Evolutionary conservation across 2,113 vertebrate genomes (phyloP), one percentile per base, ranked within the genome.

Genomic region (Microtus richardsoni): DNA sequence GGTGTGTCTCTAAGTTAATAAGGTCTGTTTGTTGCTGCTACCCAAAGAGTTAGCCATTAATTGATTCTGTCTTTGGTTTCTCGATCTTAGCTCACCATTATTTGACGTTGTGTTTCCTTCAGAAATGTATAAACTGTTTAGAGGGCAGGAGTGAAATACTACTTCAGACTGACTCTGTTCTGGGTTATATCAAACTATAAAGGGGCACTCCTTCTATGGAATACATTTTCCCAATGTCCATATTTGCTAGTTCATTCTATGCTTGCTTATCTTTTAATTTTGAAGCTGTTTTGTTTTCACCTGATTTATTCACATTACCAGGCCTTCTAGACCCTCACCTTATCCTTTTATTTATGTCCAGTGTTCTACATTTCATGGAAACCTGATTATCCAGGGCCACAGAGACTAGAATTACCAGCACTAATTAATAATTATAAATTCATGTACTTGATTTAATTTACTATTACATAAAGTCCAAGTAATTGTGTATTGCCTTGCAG

Each of bases 231-330:
- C 22, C 11, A 0, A 1, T 78, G 1, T 95, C 83, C 75, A 74
- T 16, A 95, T 62, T 58, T n/a, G n/a, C 58, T 93, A 88, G 91
- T 64, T 96, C 85, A 52, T 97, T 94, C 92, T 96, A 80, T 92
- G 68, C 95, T 95, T 92, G 64, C 95, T 89, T 89, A 91, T 96
- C 88, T 95, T 94, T 91, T 77, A 93, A 73, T 88, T 88, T 91
- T 91, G 77, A 96, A 85, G 85, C 66, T 94, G 14, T 83, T 91
- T 94, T 94, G 64, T 89, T 88, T 96, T 92, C 82, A 87, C 24
- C 77, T 88, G 41, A 66, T 92, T 92, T 92, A 71, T 88, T 87
- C 26, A 4, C 70, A 78, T 83, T 92, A 52, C 70, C 68, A 90
- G 87, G 49, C 92, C 93, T 97, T 96, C 92, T 70, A 62, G 84